A percentile compares a stretch with the other conserved stretches of the same genome.
phyloP scores from a whole-genome alignment of 2,797 vertebrate species.

The Falco berigora region DNA sequence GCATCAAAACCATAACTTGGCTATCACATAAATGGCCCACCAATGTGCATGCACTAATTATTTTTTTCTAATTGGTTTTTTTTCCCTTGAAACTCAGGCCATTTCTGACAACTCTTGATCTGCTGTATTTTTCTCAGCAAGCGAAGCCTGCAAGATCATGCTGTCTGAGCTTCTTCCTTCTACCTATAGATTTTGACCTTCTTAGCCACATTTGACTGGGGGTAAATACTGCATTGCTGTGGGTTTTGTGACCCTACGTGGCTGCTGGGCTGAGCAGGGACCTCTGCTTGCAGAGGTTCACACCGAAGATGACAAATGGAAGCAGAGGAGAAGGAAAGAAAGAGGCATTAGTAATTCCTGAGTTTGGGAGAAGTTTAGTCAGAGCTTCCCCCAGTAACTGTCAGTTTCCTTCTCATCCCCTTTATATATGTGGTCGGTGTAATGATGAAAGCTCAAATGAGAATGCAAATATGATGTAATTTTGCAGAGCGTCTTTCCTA shows the following conservation, averaged over 20 bases:
- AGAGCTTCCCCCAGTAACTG: neutral
- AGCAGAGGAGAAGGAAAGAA: neutral
- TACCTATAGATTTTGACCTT: neutral
- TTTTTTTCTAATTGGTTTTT: neutral
- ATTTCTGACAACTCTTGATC: neutral
- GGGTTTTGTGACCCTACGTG: neutral
- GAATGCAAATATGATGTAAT: neutral
- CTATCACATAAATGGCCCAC: neutral
- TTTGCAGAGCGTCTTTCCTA: neutral
- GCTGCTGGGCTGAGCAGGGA: neutral
- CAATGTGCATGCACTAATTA: neutral
- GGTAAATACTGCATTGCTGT: neutral
- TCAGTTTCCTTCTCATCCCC: neutral
- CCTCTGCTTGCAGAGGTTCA: neutral
- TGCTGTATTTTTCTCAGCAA: neutral
- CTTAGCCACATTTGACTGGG: neutral
- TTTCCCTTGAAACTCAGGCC: neutral
- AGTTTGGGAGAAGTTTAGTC: neutral
- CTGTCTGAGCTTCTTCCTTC: neutral
- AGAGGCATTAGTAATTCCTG: neutral
- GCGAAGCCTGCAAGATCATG: accelerated
- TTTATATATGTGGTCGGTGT: neutral
- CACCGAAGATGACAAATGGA: neutral
- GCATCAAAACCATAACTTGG: neutral
- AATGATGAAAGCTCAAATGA: neutral